A percentile compares a stretch with the other conserved stretches of the same genome.
Conservation (phyloP, 2,888 invertebrate species). For the Crocallis elinguaria region DNA sequence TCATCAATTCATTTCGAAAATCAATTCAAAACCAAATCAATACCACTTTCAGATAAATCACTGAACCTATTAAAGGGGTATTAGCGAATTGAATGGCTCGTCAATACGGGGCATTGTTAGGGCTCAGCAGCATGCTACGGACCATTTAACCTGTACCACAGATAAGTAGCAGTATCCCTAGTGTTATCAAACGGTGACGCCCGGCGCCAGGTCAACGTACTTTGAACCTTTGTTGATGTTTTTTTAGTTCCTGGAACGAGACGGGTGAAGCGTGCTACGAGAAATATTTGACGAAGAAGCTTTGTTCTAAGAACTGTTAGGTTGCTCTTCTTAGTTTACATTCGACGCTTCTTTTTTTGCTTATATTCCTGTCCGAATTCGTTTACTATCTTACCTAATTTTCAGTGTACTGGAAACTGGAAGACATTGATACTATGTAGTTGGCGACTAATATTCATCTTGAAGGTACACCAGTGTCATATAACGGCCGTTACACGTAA, state of each 20-base stretch:
- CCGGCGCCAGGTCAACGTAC: conserved; percentile 65
- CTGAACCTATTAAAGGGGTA: conserved; percentile 76
- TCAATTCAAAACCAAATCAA: conserved; percentile 46
- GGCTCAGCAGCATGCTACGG: conserved; percentile 60
- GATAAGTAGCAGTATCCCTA: conserved; percentile 7
- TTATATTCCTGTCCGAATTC: no score
- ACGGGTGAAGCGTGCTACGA: not conserved
- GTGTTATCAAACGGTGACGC: conserved; percentile 70
- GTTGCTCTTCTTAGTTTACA: no score
- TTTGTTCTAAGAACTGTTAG: no score
- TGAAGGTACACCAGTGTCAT: no score
- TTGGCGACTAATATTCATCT: no score
- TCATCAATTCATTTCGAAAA: conserved; percentile 24
- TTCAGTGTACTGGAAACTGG: no score
- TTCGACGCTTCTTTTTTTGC: no score
- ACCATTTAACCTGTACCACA: conserved; percentile 64
- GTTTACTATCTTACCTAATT: no score
- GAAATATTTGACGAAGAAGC: no score
- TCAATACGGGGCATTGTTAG: conserved; percentile 71
- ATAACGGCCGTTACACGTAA: no score
- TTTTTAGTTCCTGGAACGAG: conserved; percentile 17
- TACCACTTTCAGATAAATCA: conserved; percentile 62
- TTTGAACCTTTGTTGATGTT: conserved; percentile 45
- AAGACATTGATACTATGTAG: no score
- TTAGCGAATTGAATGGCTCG: conserved; percentile 78